phyloP scores from a whole-genome alignment of 37 sponge, comb jelly and placozoan genomes.

The Ephydatia muelleri region DNA sequence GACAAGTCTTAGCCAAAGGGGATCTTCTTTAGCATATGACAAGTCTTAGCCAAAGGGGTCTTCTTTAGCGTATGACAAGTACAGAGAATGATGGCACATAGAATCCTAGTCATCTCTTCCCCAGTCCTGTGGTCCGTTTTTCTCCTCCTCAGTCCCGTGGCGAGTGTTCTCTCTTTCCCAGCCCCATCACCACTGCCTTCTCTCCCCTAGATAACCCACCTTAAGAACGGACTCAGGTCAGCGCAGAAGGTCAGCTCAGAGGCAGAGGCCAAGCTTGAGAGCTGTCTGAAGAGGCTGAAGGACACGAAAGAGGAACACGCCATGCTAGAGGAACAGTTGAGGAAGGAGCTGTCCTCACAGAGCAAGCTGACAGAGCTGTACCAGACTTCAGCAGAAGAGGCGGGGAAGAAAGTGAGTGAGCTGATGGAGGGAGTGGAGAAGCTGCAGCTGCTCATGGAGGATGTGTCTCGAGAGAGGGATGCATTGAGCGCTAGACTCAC shows the following conservation, averaged over 20 bases:
- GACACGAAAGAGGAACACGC: slow-evolving; percentile 38
- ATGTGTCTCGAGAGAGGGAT: slow-evolving; percentile 23
- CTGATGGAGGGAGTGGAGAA: slow-evolving; percentile 45
- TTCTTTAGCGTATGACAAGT: neutral
- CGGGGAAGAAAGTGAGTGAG: slow-evolving; percentile 47
- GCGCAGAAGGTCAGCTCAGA: slow-evolving; percentile 1
- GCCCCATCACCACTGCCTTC: neutral
- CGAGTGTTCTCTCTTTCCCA: neutral
- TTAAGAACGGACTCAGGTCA: slow-evolving; percentile 18
- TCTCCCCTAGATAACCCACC: slow-evolving; percentile 23
- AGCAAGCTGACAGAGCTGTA: slow-evolving; percentile 62
- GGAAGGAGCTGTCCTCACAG: slow-evolving; percentile 65
- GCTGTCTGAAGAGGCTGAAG: slow-evolving; percentile 20
- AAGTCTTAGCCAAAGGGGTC: neutral
- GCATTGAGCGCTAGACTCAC: slow-evolving; percentile 4
- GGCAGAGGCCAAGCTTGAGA: slow-evolving; percentile 37
- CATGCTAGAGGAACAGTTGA: slow-evolving; percentile 67
- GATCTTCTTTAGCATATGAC: neutral
- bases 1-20: neutral
- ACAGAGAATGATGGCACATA: too few species aligned
- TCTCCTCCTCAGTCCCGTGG: neutral
- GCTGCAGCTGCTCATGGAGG: slow-evolving; percentile 52
- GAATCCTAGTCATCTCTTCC: neutral
- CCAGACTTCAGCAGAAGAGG: slow-evolving; percentile 41
- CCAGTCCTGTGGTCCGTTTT: neutral